These are phyloP conservation scores for Micronisus gabar DNA, from an alignment of 2,113 vertebrate genomes.

Conservation along the genomic window DNA sequence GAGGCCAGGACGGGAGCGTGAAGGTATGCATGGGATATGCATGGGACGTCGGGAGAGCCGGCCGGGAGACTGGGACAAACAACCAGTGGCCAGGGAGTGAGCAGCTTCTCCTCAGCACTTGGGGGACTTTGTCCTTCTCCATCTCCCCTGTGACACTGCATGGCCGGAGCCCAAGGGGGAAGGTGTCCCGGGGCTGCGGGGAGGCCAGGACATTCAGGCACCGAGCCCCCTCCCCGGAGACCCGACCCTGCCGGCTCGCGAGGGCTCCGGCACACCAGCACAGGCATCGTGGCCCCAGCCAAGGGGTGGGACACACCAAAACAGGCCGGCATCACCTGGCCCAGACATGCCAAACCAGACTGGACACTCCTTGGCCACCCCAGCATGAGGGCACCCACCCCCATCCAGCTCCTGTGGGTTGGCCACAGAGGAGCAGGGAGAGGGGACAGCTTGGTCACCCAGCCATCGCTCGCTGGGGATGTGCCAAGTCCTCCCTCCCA, in stretches of 20 bases:
- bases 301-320: background rate
- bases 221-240: background rate
- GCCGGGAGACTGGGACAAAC: background rate
- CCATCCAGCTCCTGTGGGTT: rapidly evolving
- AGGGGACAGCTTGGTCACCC: background rate
- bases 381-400: background rate
- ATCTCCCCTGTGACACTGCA: background rate
- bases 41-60: background rate
- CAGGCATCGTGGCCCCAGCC: background rate
- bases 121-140: background rate
- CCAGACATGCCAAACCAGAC: background rate
- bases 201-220: background rate
- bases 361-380: background rate
- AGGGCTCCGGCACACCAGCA: background rate
- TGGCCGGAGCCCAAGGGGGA: background rate
- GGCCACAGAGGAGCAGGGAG: background rate
- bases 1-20: background rate
- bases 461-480: background rate
- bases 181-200: too few species aligned
- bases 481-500: background rate
- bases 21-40: background rate
- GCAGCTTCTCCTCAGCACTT: background rate
- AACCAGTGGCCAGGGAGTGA: background rate
- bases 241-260: rapidly evolving
- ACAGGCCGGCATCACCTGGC: background rate